phyloP scores from a whole-genome alignment of 2,113 vertebrate species.

The Jacana jacana region DNA sequence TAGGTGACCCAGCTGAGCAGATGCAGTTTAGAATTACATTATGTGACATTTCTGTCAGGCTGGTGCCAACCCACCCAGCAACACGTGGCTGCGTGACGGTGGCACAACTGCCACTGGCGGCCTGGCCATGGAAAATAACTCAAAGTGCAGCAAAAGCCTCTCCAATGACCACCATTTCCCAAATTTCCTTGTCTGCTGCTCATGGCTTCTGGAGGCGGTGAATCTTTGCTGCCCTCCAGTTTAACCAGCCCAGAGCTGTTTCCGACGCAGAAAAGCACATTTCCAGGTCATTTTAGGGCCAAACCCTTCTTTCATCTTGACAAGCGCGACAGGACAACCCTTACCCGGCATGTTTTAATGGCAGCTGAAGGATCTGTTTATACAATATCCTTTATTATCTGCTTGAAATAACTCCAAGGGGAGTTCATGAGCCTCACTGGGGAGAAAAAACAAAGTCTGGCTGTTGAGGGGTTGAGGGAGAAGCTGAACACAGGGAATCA shows the following conservation, averaged over 20 bases:
- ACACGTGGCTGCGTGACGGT: background rate
- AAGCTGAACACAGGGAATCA: background rate
- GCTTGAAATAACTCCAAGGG: background rate
- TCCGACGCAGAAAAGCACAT: background rate
- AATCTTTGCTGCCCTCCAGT: background rate
- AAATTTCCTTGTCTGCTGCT: background rate
- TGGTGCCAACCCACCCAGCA: background rate
- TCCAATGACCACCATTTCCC: background rate
- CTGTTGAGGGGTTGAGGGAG: background rate
- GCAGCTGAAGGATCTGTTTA: background rate
- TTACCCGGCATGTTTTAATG: background rate
- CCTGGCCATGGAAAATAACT: background rate
- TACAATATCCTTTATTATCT: background rate
- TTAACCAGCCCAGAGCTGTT: background rate
- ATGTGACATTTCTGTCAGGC: background rate
- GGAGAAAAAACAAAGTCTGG: background rate
- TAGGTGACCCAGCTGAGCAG: background rate
- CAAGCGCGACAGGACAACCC: background rate
- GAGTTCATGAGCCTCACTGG: rapidly evolving
- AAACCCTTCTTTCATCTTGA: background rate
- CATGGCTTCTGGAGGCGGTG: background rate
- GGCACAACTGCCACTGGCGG: background rate
- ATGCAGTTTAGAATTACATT: background rate
- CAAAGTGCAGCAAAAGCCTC: background rate
- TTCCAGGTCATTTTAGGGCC: background rate